phyloP scores from a whole-genome alignment of 2,888 invertebrate species.

The Cotesia congregata region DNA sequence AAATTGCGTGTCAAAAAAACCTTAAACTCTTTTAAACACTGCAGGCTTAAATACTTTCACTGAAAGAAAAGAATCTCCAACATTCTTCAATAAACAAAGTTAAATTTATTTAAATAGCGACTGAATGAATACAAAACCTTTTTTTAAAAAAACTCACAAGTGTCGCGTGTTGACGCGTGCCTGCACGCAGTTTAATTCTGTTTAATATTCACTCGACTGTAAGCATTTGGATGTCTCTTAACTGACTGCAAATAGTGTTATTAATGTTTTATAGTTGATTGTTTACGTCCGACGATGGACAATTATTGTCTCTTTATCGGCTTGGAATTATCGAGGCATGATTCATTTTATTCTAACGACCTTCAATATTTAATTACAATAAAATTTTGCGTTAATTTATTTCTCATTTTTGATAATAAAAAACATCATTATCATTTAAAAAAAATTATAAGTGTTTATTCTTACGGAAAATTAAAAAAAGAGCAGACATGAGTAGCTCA shows the following conservation, averaged over 20 bases:
- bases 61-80: background rate
- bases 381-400: background rate
- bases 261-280: constrained; percentile 58
- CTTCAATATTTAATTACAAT: constrained; percentile 16
- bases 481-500: background rate
- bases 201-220: constrained; percentile 58
- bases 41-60: too few species aligned
- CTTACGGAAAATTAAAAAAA: background rate
- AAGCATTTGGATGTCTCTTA: constrained; percentile 50
- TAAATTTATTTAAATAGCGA: background rate
- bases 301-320: constrained; percentile 55
- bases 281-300: constrained; percentile 51
- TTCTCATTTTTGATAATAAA: background rate
- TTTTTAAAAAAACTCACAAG: constrained; percentile 1
- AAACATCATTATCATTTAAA: too few species aligned
- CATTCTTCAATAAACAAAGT: background rate
- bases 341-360: constrained; percentile 19
- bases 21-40: too few species aligned
- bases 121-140: constrained; percentile 8
- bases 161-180: constrained; percentile 31
- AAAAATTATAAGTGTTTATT: background rate
- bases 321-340: constrained; percentile 33
- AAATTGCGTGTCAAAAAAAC: too few species aligned
- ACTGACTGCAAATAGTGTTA: constrained; percentile 56
- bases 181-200: constrained; percentile 35